These are phyloP conservation scores for Cyprinella venusta DNA, from an alignment of 2,797 vertebrate genomes.

Conservation along the genomic window DNA sequence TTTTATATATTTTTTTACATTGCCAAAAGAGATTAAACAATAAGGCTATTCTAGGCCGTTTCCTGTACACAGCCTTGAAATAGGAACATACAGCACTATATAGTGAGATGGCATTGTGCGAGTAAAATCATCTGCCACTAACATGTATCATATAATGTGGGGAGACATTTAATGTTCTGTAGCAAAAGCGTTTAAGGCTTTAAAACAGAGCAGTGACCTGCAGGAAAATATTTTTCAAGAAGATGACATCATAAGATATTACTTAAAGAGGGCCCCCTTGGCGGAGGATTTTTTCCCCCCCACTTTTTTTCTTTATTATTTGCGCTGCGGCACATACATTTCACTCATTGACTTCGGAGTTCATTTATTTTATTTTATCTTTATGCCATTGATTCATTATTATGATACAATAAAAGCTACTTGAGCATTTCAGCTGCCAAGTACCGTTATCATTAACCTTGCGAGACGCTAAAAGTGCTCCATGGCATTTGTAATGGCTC, in stretches of 20 bases:
- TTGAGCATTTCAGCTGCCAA: conserved; percentile 84
- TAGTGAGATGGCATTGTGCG: conserved; percentile 40
- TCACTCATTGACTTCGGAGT: conserved; percentile 81
- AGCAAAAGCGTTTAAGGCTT: conserved; percentile 78
- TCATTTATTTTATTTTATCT: conserved; percentile 89
- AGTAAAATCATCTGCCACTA: conserved; percentile 61
- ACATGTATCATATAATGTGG: conserved; percentile 75
- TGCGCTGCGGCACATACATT: conserved; percentile 73
- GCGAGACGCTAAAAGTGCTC: conserved; percentile 76
- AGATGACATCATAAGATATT: conserved; percentile 81
- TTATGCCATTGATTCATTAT: conserved; percentile 83
- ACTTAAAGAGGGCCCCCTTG: conserved; percentile 62
- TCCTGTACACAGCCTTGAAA: neutral
- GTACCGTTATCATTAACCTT: conserved; percentile 87
- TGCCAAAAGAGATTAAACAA: conserved; percentile 25
- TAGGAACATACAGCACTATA: neutral
- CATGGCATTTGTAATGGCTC: conserved; percentile 75
- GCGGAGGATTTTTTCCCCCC: conserved; percentile 58
- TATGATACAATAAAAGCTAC: conserved; percentile 89
- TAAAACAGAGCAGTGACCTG: conserved; percentile 78
- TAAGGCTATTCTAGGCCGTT: conserved; percentile 9
- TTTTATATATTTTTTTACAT: neutral
- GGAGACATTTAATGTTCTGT: conserved; percentile 81
- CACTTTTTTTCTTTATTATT: conserved; percentile 63
- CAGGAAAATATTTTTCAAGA: conserved; percentile 83